phyloP scores from a whole-genome alignment of 2,113 vertebrate species.

The Bufo gargarizans region DNA sequence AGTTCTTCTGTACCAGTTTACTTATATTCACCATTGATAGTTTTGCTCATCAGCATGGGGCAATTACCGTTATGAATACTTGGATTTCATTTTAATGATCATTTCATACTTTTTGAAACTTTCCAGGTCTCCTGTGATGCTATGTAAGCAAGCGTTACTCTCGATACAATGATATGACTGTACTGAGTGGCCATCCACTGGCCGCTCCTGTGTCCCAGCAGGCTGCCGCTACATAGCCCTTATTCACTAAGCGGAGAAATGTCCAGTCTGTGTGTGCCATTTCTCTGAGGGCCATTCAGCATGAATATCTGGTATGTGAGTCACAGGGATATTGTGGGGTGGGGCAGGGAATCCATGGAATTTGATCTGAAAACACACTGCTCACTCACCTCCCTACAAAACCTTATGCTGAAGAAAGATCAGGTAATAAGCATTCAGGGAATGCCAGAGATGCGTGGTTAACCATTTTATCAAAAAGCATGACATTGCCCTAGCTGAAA shows the following conservation, averaged over 20 bases:
- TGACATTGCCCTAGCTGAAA: not conserved
- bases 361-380: constrained; percentile 54
- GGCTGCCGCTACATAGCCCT: not conserved
- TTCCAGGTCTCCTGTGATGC: not conserved
- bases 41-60: not conserved
- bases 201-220: constrained; percentile 4
- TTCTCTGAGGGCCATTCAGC: constrained; percentile 35
- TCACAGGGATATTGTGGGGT: constrained; percentile 43
- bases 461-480: not conserved
- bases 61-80: not conserved
- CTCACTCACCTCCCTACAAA: constrained; percentile 11
- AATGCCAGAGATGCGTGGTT: not conserved
- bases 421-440: constrained; percentile 11
- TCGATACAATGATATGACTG: not conserved
- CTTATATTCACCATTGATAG: no score
- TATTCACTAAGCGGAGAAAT: constrained; percentile 3
- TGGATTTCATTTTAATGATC: not conserved
- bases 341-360: constrained; percentile 56
- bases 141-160: not conserved
- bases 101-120: not conserved
- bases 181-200: not conserved
- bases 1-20: no score
- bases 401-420: constrained; percentile 32
- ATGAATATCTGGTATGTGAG: constrained; percentile 50
- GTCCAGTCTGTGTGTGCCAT: not conserved